These are phyloP conservation scores for Diaperis boleti DNA, from an alignment of 2,888 invertebrate species.

Conservation along the genomic window DNA sequence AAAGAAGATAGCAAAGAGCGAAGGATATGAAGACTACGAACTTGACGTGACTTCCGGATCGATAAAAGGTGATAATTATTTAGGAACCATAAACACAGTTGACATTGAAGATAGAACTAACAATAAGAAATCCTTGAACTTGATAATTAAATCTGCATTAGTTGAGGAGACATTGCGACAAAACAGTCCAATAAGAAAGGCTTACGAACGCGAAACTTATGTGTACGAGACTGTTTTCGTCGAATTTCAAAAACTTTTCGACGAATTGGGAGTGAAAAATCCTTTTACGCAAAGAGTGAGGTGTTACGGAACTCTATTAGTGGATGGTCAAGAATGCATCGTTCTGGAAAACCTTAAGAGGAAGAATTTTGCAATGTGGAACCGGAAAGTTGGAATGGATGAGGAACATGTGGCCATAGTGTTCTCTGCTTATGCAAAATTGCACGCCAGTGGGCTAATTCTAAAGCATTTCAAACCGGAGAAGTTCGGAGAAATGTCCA, in stretches of 20 bases:
- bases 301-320: conserved; percentile 26
- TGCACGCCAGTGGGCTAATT: conserved; percentile 46
- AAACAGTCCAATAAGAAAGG: conserved; percentile 22
- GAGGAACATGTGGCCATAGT: conserved; percentile 40
- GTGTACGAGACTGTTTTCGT: conserved; percentile 41
- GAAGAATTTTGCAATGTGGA: conserved; percentile 39
- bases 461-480: conserved; percentile 43
- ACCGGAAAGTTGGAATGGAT: conserved; percentile 44
- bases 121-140: conserved; percentile 40
- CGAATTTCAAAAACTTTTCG: conserved; percentile 22
- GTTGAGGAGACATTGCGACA: conserved; percentile 33
- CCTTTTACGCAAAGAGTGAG: conserved; percentile 27
- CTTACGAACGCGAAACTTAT: conserved; percentile 42
- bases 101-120: conserved; percentile 33
- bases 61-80: conserved; percentile 45
- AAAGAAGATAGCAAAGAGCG: conserved; percentile 11
- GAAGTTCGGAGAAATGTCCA: conserved; percentile 31
- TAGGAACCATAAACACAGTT: conserved; percentile 43
- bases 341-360: conserved; percentile 46
- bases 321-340: conserved; percentile 35
- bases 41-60: conserved; percentile 32
- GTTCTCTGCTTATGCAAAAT: conserved; percentile 44
- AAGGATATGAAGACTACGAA: conserved; percentile 34
- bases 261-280: neutral
- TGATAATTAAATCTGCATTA: conserved; percentile 53